Conservation (phyloP, 2,888 invertebrate species). For the Acleris literana region DNA sequence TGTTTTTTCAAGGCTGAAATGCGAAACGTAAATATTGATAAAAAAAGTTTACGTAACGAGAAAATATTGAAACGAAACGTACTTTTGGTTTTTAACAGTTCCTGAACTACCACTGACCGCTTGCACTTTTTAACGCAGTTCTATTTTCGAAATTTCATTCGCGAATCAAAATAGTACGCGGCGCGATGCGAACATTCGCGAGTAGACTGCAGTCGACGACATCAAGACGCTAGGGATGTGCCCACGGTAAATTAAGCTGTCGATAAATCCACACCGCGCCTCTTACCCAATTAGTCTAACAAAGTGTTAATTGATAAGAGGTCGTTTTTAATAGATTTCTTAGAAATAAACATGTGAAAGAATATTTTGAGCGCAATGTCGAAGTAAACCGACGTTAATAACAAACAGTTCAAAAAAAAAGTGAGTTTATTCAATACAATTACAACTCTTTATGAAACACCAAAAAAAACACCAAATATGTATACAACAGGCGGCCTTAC, state of each 20-base stretch:
- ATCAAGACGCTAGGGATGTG: slow-evolving; percentile 60
- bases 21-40: slow-evolving; percentile 7
- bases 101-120: slow-evolving; percentile 18
- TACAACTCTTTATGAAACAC: too few species aligned
- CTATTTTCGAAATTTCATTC: slow-evolving; percentile 43
- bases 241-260: slow-evolving; percentile 43
- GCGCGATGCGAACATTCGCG: slow-evolving; percentile 62
- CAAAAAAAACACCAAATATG: too few species aligned
- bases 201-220: slow-evolving; percentile 64
- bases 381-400: too few species aligned
- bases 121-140: slow-evolving; percentile 42
- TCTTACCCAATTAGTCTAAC: slow-evolving; percentile 23
- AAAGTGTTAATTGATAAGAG: background rate
- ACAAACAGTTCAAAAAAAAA: too few species aligned
- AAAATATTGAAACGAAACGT: slow-evolving; percentile 13
- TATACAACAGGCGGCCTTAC: too few species aligned
- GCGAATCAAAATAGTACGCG: slow-evolving; percentile 29
- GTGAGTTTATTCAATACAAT: too few species aligned
- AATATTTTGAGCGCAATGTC: too few species aligned
- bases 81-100: slow-evolving; percentile 19
- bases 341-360: background rate
- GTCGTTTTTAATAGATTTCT: background rate
- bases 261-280: slow-evolving; percentile 47
- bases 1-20: background rate
- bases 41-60: background rate